Conservation (phyloP, 2,888 invertebrate species). For the Limenitis camilla region DNA sequence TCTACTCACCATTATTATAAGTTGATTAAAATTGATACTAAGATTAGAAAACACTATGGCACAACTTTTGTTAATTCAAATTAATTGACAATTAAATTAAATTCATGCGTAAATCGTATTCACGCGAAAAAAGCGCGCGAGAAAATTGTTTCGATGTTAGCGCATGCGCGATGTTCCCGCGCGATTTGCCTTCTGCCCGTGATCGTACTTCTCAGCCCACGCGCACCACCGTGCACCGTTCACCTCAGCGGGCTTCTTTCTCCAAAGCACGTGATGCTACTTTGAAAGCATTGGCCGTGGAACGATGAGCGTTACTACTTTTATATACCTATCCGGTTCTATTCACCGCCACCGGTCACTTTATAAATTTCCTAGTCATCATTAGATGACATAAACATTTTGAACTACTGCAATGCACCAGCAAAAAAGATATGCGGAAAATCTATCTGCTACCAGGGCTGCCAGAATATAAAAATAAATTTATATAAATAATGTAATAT, state of each 20-base stretch:
- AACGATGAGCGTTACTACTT: conserved; percentile 2
- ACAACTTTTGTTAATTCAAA: too few species aligned
- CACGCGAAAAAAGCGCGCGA: conserved; percentile 40
- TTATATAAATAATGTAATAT: too few species aligned
- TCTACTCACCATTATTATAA: too few species aligned
- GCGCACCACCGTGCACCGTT: conserved; percentile 40
- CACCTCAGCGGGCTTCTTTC: conserved; percentile 38
- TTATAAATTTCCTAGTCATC: neutral
- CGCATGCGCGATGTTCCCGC: conserved; percentile 54
- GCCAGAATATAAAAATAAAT: too few species aligned
- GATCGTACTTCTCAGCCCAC: conserved; percentile 28
- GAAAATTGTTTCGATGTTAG: conserved; percentile 25
- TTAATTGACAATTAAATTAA: too few species aligned
- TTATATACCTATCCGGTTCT: neutral
- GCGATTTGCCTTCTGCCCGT: conserved; percentile 50
- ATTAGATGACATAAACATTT: neutral
- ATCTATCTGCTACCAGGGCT: neutral
- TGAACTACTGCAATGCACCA: conserved; percentile 18
- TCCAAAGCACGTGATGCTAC: conserved; percentile 51
- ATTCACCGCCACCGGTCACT: neutral
- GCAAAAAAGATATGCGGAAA: conserved; percentile 9
- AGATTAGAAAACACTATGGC: too few species aligned
- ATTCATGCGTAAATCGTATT: conserved; percentile 24
- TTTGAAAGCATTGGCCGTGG: conserved; percentile 57
- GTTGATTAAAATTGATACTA: too few species aligned